These are phyloP conservation scores for Lethocerus indicus DNA, from an alignment of 1,140 invertebrate species.

Conservation along the genomic window DNA sequence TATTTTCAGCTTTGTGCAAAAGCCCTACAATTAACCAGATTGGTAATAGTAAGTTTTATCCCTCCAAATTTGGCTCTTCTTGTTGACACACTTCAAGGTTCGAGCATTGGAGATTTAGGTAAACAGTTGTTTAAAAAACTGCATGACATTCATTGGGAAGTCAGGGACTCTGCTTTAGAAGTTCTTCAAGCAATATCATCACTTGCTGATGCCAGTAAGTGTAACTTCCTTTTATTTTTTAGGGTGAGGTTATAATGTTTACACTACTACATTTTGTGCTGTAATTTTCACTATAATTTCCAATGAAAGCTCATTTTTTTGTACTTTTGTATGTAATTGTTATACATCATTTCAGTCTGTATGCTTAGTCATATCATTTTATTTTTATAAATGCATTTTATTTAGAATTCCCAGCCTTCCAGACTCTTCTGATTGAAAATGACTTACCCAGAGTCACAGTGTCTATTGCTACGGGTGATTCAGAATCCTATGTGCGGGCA, in stretches of 20 bases:
- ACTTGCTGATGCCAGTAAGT: constrained; percentile 48
- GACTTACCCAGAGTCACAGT: constrained; percentile 42
- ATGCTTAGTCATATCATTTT: too few species aligned
- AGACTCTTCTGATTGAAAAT: constrained; percentile 44
- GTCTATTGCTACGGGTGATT: constrained; percentile 42
- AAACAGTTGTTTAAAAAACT: constrained; percentile 45
- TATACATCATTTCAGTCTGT: constrained; percentile 3
- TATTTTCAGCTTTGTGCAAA: constrained; percentile 41
- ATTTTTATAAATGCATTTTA: constrained; percentile 15
- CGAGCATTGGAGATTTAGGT: constrained; percentile 41
- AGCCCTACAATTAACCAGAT: constrained; percentile 43
- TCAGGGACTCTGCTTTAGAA: constrained; percentile 54
- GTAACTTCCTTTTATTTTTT: not conserved
- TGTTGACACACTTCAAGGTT: constrained; percentile 40
- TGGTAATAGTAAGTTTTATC: constrained; percentile 52
- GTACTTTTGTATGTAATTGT: not conserved
- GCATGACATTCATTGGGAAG: constrained; percentile 53
- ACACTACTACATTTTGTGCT: not conserved
- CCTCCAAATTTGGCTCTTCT: constrained; percentile 53
- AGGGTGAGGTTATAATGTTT: not conserved
- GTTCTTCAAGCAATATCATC: constrained; percentile 44
- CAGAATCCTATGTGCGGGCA: constrained; percentile 51
- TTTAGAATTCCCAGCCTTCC: constrained; percentile 59
- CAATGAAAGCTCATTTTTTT: not conserved
- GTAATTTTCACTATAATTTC: not conserved